These are phyloP conservation scores for Zaprionus camerounensis DNA, from an alignment of 1,140 invertebrate species.

Conservation along the genomic window DNA sequence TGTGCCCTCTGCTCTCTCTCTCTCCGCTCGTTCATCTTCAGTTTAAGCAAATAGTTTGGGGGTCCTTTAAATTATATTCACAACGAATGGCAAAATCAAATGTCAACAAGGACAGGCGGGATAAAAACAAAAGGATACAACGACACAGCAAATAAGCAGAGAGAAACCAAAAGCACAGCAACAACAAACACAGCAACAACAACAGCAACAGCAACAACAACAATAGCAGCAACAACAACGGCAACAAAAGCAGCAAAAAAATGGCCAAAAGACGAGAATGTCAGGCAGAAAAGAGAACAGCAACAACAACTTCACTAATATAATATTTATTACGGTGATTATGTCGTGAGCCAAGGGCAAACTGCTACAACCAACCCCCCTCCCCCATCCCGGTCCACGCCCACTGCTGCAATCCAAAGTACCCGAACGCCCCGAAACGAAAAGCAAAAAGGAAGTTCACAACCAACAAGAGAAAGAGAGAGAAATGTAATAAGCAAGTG, in stretches of 20 bases:
- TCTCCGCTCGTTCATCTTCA: constrained; percentile 3
- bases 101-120: constrained; percentile 28
- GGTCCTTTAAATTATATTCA: constrained; percentile 25
- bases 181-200: neutral
- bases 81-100: constrained; percentile 38
- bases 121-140: constrained; percentile 26
- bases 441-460: constrained; percentile 6
- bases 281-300: constrained; percentile 9
- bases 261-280: neutral
- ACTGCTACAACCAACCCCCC: constrained; percentile 21
- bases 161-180: constrained; percentile 20
- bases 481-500: constrained; percentile 53
- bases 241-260: constrained; percentile 12
- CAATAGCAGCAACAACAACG: neutral
- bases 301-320: constrained; percentile 59
- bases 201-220: neutral
- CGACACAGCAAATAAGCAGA: constrained; percentile 15
- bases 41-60: constrained; percentile 37
- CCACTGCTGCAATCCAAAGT: constrained; percentile 4
- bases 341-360: constrained; percentile 58
- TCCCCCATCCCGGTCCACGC: neutral
- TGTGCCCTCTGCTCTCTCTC: constrained; percentile 16
- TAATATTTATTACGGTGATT: constrained; percentile 69
- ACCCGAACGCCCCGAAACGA: neutral
- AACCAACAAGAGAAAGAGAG: constrained; percentile 9